These are phyloP conservation scores for Actenoides hombroni DNA, from an alignment of 2,113 vertebrate species.

Conservation along the genomic window DNA sequence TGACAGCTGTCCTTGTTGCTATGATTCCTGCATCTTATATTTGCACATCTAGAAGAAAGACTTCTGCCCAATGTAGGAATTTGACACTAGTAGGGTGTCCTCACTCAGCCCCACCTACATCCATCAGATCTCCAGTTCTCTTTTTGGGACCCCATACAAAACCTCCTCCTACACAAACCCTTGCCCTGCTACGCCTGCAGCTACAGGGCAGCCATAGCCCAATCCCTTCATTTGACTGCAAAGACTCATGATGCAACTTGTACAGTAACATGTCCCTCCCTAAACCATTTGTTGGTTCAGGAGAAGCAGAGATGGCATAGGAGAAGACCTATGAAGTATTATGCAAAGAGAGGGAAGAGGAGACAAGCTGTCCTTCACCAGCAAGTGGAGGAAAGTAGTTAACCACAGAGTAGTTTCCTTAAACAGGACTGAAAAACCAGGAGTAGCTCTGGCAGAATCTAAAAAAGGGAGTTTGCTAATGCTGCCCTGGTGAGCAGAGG, in stretches of 20 bases:
- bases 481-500: neutral
- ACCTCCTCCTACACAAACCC: neutral
- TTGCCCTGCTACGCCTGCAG: neutral
- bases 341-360: neutral
- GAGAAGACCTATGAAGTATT: neutral
- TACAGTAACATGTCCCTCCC: neutral
- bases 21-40: neutral
- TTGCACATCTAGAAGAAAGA: neutral
- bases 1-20: neutral
- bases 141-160: neutral
- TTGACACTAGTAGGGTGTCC: neutral
- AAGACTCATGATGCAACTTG: neutral
- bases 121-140: neutral
- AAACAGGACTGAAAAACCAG: neutral
- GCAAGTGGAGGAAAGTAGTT: neutral
- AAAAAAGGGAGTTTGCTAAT: neutral
- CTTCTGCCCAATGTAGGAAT: neutral
- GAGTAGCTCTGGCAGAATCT: neutral
- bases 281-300: accelerated
- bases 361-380: neutral
- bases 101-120: neutral
- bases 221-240: neutral
- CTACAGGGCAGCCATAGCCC: neutral
- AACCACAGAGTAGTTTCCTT: neutral
- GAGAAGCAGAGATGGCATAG: neutral